Evolutionary conservation across 2,113 vertebrate species (phyloP), one percentile per base, ranked within the genome.

Genomic region (Dromiciops gliroides): DNA sequence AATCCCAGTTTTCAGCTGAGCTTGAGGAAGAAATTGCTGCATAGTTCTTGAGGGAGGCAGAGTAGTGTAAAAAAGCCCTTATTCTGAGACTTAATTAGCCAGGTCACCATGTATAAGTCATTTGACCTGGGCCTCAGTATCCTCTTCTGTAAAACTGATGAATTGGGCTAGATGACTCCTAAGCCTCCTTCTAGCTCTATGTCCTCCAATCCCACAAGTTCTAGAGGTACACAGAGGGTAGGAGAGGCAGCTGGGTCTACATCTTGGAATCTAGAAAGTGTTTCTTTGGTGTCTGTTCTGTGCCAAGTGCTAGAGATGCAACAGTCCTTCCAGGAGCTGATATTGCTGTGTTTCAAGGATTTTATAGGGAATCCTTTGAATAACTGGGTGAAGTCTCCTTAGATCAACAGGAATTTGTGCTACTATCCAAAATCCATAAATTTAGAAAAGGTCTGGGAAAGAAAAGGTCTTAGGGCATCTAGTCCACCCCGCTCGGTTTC

Each of bases 1-100:
- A 90, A 96, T 96, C 92, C 96, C 96, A 96, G 97, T 75, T 96
- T 97, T 91, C 92, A 94, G 95, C 89, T 90, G 92, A 91, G 48
- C 60, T 94, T 90, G 49, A 24, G 89, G 60, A 96, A 52, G 26
- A 1, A n/a, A 31, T 51, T 48, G 47, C 50, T 93, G 50, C 88
- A 53, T 96, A 52, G 56, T 93, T 95, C 95, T 50, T 6, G 2
- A 44, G 67, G n/a, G 37, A 83, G n/a, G 6, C 67, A 44, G 37
- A 83, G 37, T 44, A 44, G n/a, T 83, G n/a, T 83, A 7, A 75
- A 83, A 83, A 44, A 44, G 28, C n/a, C 67, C 67, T 44, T 7
- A 23, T 83, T 23, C 67, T 83, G 67, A 16, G 22, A 83, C 14
- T 67, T 67, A 67, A n/a, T 75, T 83, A 44, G 16, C n/a, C 23